Evolutionary conservation across 2,797 vertebrate genomes (phyloP).

Genomic region (Falco peregrinus): DNA sequence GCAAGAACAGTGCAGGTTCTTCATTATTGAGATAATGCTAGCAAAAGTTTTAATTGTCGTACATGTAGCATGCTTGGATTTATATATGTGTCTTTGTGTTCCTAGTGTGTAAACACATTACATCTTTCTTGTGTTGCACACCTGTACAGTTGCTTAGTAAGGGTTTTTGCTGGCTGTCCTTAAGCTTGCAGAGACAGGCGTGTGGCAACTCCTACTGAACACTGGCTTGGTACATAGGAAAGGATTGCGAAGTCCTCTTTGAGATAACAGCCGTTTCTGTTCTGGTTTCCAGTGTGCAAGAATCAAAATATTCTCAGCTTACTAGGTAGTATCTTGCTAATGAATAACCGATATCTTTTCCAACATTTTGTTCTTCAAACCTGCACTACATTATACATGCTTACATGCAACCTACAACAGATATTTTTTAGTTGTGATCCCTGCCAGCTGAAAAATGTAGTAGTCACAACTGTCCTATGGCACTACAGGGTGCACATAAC

Average conservation of each 20-base stretch:
- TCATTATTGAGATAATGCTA: not conserved
- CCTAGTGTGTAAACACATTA: not conserved
- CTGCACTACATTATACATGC: not conserved
- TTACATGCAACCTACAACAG: not conserved
- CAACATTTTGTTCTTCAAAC: not conserved
- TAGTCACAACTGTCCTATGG: fast-evolving
- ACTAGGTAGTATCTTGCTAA: not conserved
- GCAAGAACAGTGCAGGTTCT: not conserved
- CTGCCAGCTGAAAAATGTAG: not conserved
- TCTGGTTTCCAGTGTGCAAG: not conserved
- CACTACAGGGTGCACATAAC: not conserved
- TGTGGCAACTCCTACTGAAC: not conserved
- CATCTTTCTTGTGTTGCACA: not conserved
- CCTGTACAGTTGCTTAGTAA: not conserved
- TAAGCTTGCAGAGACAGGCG: not conserved
- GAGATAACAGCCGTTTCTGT: not conserved
- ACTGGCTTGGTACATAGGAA: not conserved
- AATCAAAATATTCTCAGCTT: not conserved
- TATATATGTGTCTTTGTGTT: not conserved
- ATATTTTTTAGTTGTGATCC: not conserved
- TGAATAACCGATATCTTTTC: not conserved
- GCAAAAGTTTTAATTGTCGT: not conserved
- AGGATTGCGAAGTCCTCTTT: not conserved
- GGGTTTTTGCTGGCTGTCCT: not conserved
- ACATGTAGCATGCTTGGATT: not conserved